A percentile compares a stretch with the other conserved stretches of the same genome.
phyloP scores from a whole-genome alignment of 2,797 vertebrate species.

The Pangasius djambal region DNA sequence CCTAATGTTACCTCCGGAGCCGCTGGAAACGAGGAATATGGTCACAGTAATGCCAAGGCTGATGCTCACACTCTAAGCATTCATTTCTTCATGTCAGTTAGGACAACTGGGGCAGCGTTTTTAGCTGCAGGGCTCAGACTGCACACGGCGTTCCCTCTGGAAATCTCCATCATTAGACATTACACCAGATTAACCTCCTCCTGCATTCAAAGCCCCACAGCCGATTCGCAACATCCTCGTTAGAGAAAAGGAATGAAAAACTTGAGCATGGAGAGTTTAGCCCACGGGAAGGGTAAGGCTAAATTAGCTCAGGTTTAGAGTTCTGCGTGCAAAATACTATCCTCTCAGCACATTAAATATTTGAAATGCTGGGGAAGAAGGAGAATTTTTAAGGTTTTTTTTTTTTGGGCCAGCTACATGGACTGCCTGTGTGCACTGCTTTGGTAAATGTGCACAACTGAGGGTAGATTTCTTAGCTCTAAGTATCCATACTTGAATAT shows the following conservation, averaged over 20 bases:
- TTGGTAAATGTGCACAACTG: constrained; percentile 30
- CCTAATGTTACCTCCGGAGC: not conserved
- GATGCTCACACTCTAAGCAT: constrained; percentile 13
- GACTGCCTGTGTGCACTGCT: constrained; percentile 25
- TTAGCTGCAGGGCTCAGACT: constrained; percentile 45
- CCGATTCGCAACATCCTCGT: constrained; percentile 35
- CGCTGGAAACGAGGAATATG: not conserved
- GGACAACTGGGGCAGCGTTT: not conserved
- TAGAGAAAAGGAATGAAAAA: constrained; percentile 26
- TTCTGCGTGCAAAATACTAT: constrained; percentile 44
- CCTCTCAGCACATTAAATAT: constrained; percentile 53
- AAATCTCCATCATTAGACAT: constrained; percentile 48
- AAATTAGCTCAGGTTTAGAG: constrained; percentile 53
- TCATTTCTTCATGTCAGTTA: constrained; percentile 11
- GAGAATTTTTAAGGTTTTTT: constrained; percentile 57
- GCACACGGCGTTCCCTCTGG: constrained; percentile 20
- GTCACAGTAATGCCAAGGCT: not conserved
- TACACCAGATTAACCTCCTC: constrained; percentile 52
- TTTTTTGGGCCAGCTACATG: not conserved
- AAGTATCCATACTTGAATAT: constrained; percentile 19
- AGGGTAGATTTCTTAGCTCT: constrained; percentile 23
- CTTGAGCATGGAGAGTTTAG: constrained; percentile 6
- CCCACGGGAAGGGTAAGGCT: constrained; percentile 49
- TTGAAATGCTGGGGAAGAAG: constrained; percentile 52
- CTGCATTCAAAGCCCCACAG: constrained; percentile 44